phyloP scores from a whole-genome alignment of 2,113 vertebrate genomes.

The Tauraco erythrolophus region DNA sequence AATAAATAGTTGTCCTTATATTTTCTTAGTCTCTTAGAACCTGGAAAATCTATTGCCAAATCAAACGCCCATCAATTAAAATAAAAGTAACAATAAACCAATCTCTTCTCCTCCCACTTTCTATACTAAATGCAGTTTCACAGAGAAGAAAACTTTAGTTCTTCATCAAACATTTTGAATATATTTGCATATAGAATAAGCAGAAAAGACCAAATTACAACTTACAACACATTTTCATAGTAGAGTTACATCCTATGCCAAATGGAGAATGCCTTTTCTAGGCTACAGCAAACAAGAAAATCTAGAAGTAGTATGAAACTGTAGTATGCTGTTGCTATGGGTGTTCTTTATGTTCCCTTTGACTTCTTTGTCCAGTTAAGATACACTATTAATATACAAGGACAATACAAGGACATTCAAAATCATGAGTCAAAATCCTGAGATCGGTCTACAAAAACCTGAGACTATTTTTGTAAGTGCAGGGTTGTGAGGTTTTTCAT shows the following conservation, averaged over 20 bases:
- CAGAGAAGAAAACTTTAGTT: neutral
- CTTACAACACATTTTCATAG: neutral
- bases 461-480: neutral
- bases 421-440: neutral
- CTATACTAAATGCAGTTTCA: neutral
- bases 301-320: neutral
- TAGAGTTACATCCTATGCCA: neutral
- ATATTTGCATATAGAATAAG: neutral
- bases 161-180: neutral
- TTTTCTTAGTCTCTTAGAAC: neutral
- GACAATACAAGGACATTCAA: neutral
- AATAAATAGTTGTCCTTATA: neutral
- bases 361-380: neutral
- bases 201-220: slow-evolving; percentile 7
- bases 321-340: neutral
- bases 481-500: neutral
- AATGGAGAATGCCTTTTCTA: neutral
- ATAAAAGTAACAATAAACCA: neutral
- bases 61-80: neutral
- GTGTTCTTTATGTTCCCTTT: neutral
- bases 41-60: neutral
- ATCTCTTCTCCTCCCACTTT: neutral
- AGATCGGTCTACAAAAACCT: neutral
- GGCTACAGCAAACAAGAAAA: neutral
- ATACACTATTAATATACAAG: neutral